Base-by-base conservation (phyloP, 1,140 invertebrate genomes). In the Bombus superbus region DNA sequence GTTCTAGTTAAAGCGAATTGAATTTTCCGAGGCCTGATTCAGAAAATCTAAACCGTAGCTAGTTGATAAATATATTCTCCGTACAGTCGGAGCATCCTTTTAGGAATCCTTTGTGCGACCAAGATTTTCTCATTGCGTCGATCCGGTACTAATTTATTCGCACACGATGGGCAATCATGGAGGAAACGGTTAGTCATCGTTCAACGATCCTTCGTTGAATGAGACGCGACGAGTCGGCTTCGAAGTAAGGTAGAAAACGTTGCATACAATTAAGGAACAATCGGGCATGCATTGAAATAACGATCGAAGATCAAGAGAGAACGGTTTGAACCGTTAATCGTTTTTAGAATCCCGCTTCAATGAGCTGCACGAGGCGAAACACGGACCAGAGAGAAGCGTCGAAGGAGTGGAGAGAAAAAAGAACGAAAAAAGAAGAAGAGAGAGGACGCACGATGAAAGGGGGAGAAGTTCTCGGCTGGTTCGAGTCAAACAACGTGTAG, bases 401-500 rank as follows among this genome's bases (percentile, higher is more conserved):
- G 42, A 32, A 38, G 44, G 44, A 69, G 62, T 42, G 47, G 25
- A 38, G 1, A 25, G 25, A 40, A 64, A 71, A 32, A 32, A 76
- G n/a, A 18, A 47, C 66, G 18, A 68, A 44, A 11, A 72, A 40
- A 59, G 38, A 64, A 57, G 3, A 4, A 38, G 59, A 62, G 59
- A 62, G 59, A 62, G 59, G 11, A 62, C 2, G 4, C 6, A 32
- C n/a, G 62, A 64, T 62, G 72, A 57, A n/a, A 72, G 68, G 1
- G 6, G n/a, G 32, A 66, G 71, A 68, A 79, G n/a, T 47, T 66
- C 53, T 72, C 32, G 83, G 57, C 42, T 64, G 83, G 32, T 47
- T 42, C 76, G 68, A 76, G 83, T 84, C 75, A 25, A 85, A 85
- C 83, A 85, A 89, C 82, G 82, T 81, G 83, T 90, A 90, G 89